phyloP scores from a whole-genome alignment of 2,888 invertebrate genomes.

The Dolomedes plantarius region DNA sequence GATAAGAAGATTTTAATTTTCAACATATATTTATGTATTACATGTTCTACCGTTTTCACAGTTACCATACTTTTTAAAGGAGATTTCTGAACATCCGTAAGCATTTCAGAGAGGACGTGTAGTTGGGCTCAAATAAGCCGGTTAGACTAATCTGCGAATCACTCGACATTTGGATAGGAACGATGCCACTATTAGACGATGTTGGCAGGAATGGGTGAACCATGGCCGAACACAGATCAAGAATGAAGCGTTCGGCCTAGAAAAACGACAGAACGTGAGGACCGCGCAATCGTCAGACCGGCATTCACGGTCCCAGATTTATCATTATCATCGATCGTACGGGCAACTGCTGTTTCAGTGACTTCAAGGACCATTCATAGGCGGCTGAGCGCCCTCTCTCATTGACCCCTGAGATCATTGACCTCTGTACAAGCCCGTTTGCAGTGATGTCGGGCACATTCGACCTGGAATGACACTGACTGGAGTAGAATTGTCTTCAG shows the following conservation, averaged over 20 bases:
- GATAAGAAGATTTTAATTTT: too few species aligned
- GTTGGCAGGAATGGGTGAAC: background rate
- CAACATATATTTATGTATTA: too few species aligned
- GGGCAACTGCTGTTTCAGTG: background rate
- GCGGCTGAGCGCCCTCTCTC: background rate
- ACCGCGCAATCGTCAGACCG: background rate
- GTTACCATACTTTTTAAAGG: too few species aligned
- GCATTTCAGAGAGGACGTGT: too few species aligned
- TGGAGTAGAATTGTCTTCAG: background rate
- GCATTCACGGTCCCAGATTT: background rate
- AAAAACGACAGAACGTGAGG: background rate
- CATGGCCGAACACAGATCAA: background rate
- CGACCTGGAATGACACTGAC: conserved; percentile 8
- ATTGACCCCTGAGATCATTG: background rate
- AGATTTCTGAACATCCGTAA: too few species aligned
- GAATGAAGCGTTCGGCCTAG: background rate
- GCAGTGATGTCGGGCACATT: conserved; percentile 19
- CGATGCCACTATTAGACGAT: too few species aligned
- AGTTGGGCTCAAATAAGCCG: too few species aligned
- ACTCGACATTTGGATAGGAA: too few species aligned
- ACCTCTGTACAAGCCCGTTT: background rate
- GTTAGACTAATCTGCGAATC: too few species aligned
- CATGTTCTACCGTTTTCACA: too few species aligned
- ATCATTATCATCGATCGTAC: background rate
- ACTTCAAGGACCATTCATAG: background rate